These are phyloP conservation scores for Triops longicaudatus DNA, from an alignment of 1,140 invertebrate genomes.

Conservation along the genomic window DNA sequence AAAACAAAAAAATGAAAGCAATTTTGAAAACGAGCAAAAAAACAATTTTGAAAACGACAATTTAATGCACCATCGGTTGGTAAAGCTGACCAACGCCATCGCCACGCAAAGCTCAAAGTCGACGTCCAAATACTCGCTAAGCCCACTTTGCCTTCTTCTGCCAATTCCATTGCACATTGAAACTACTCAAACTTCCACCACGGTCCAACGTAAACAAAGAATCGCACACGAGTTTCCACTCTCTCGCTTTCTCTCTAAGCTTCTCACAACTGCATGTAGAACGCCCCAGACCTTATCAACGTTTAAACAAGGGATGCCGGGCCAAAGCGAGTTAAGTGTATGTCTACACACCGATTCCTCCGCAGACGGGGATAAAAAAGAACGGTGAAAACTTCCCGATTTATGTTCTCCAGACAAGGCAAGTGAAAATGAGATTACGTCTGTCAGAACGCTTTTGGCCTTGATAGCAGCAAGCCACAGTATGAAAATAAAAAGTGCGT, in stretches of 20 bases:
- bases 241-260: background rate
- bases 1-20: constrained; percentile 16
- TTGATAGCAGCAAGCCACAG: background rate
- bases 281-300: background rate
- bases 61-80: constrained; percentile 4
- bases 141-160: constrained; percentile 13
- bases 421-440: background rate
- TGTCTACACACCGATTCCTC: background rate
- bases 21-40: background rate
- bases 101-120: background rate
- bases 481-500: background rate
- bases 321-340: background rate
- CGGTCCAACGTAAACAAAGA: background rate
- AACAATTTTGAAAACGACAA: background rate
- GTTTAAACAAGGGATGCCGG: background rate
- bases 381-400: background rate
- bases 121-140: constrained; percentile 19
- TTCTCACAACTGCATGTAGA: too few species aligned
- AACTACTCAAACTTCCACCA: background rate
- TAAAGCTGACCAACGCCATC: constrained; percentile 21
- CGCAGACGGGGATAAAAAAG: background rate
- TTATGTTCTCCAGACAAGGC: background rate
- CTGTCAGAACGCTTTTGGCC: background rate
- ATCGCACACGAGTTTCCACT: too few species aligned
- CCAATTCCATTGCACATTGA: background rate